Percentiles rank a stretch among this genome's conserved stretches.
Conservation (phyloP, 2,888 invertebrate species). For the Apotomis capreana region DNA sequence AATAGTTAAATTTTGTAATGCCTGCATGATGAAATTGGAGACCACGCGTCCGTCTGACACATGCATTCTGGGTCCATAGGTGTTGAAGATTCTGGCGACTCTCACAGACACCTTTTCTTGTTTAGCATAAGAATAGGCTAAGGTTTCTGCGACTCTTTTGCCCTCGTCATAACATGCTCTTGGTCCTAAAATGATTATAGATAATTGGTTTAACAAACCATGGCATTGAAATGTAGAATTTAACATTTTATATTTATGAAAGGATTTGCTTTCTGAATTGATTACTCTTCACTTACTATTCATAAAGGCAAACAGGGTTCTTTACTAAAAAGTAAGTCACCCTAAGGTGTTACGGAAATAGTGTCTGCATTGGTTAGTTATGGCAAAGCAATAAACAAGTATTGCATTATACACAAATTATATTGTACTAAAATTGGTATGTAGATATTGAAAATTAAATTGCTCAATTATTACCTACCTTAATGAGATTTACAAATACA, state of each 20-base stretch:
- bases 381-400: too few relatives aligned
- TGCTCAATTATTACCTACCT: too few relatives aligned
- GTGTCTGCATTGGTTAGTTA: too few relatives aligned
- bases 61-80: constrained; percentile 99
- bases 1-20: constrained; percentile 96
- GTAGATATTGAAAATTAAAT: too few relatives aligned
- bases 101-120: constrained; percentile 98
- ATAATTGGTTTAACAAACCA: background rate
- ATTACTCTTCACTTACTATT: too few relatives aligned
- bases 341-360: too few relatives aligned
- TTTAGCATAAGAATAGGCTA: constrained; percentile 97
- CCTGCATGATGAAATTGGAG: constrained; percentile 99
- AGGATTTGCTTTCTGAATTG: too few relatives aligned
- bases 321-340: too few relatives aligned
- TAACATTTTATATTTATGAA: too few relatives aligned
- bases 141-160: constrained; percentile 98
- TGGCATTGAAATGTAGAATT: background rate
- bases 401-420: too few relatives aligned
- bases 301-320: too few relatives aligned
- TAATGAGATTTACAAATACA: background rate
- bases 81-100: constrained; percentile 99
- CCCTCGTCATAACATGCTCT: constrained; percentile 99
- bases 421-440: too few relatives aligned
- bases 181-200: constrained; percentile 84
- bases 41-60: constrained; percentile 99